A percentile compares a stretch with the other conserved stretches of the same genome.
Evolutionary conservation across 2,113 vertebrate species (phyloP).

Genomic region (Colinus virginianus): DNA sequence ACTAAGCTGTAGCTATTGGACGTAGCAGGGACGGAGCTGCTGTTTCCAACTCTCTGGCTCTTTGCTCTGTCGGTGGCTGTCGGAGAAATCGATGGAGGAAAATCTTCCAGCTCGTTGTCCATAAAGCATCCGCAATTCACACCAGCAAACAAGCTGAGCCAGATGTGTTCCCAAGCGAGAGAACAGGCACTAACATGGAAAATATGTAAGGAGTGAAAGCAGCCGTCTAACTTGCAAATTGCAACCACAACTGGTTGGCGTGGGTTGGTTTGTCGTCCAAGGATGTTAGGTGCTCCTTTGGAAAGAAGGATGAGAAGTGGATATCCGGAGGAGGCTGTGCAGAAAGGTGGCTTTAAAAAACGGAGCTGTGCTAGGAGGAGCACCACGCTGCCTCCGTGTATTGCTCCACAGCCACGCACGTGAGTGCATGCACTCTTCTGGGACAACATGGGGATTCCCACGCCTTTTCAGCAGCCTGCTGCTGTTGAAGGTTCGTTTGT

Average conservation of each 20-base stretch:
- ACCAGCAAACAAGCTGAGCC: no score
- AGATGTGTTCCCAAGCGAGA: rapidly evolving
- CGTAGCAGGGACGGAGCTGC: neutral
- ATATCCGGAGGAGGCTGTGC: neutral
- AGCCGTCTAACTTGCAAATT: rapidly evolving
- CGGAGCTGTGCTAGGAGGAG: rapidly evolving
- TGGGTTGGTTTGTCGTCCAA: no score
- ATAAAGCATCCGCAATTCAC: neutral
- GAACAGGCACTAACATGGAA: neutral
- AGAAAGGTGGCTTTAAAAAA: neutral
- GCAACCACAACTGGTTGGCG: neutral
- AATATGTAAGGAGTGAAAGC: neutral
- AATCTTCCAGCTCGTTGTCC: neutral
- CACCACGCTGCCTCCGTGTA: rapidly evolving
- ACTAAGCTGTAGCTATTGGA: no score
- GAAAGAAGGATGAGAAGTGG: rapidly evolving
- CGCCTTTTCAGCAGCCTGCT: neutral
- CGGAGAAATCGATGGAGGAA: neutral
- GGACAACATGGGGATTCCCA: neutral
- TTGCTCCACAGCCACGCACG: neutral
- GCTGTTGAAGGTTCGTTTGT: neutral
- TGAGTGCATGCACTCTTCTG: rapidly evolving
- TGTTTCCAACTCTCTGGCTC: rapidly evolving
- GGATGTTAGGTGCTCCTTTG: neutral
- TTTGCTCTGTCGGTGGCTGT: neutral